These are phyloP conservation scores for Dolomedes plantarius DNA, from an alignment of 2,888 invertebrate species.

Conservation along the genomic window DNA sequence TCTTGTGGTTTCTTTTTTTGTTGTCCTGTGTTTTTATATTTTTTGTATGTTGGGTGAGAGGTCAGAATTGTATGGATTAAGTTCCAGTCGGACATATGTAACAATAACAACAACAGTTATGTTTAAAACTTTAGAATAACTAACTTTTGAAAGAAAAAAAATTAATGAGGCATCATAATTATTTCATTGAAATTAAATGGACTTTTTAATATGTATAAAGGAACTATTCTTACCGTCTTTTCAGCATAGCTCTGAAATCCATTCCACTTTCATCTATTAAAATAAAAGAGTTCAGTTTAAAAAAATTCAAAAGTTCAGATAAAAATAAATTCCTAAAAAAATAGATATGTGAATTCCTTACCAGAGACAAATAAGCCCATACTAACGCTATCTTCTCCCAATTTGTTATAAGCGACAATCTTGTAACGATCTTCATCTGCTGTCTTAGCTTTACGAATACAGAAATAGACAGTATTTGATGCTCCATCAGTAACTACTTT, in stretches of 20 bases:
- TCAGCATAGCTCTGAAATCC: slow-evolving; percentile 99
- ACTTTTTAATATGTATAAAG: too few relatives aligned
- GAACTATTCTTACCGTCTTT: slow-evolving; percentile 80
- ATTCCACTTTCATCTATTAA: slow-evolving; percentile 93
- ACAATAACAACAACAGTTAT: too few relatives aligned
- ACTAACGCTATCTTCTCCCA: slow-evolving; percentile 96
- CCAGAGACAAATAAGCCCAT: slow-evolving; percentile 97
- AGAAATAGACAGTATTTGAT: slow-evolving; percentile 92
- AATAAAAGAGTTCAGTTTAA: not conserved
- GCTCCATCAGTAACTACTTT: slow-evolving; percentile 96
- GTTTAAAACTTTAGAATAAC: too few relatives aligned
- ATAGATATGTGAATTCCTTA: slow-evolving; percentile 76
- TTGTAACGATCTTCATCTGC: slow-evolving; percentile 98
- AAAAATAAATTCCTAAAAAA: not conserved
- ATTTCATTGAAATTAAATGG: too few relatives aligned
- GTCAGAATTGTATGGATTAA: too few relatives aligned
- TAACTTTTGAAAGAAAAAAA: too few relatives aligned
- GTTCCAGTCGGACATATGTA: too few relatives aligned
- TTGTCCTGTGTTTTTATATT: too few relatives aligned
- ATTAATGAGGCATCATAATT: too few relatives aligned
- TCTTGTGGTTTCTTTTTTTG: too few relatives aligned
- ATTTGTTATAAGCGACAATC: slow-evolving; percentile 92
- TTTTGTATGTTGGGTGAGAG: too few relatives aligned
- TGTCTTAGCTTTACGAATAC: slow-evolving; percentile 96
- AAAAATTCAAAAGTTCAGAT: not conserved